Evolutionary conservation across 2,113 vertebrate genomes (phyloP).

Genomic region (Catharus minimus): DNA sequence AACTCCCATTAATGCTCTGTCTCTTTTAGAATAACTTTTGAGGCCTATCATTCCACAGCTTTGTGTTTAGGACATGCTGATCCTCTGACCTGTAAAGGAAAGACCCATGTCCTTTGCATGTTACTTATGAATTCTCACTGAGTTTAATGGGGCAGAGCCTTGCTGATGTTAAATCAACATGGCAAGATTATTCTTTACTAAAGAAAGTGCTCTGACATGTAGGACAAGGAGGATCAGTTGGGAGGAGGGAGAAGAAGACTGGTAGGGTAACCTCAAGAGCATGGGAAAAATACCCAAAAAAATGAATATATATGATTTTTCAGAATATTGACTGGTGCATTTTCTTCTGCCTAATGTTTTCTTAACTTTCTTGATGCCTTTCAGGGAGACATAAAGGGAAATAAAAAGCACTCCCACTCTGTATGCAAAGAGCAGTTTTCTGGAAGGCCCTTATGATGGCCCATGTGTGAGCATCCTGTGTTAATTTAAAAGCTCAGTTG

Average conservation of each 20-base stretch:
- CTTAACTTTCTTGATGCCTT: background rate
- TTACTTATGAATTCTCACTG: background rate
- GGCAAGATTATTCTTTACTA: background rate
- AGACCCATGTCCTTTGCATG: background rate
- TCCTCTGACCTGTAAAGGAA: background rate
- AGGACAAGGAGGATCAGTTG: background rate
- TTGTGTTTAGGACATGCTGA: background rate
- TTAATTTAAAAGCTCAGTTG: slow-evolving; percentile 47
- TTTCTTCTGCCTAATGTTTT: background rate
- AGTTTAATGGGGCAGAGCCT: slow-evolving; percentile 19
- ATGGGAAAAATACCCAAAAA: background rate
- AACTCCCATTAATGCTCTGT: background rate
- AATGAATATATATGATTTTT: background rate
- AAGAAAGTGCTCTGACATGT: background rate
- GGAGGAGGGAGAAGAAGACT: background rate
- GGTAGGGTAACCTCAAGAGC: background rate
- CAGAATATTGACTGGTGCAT: background rate
- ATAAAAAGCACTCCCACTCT: fast-evolving
- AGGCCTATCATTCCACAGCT: background rate
- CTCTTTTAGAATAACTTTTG: background rate
- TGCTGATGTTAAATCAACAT: background rate
- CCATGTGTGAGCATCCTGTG: background rate
- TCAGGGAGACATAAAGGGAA: background rate
- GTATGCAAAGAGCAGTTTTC: background rate
- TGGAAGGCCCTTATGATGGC: background rate